Evolutionary conservation across 2,113 vertebrate genomes (phyloP), one percentile per base, ranked within the genome.

Genomic region (Scopus umbretta): DNA sequence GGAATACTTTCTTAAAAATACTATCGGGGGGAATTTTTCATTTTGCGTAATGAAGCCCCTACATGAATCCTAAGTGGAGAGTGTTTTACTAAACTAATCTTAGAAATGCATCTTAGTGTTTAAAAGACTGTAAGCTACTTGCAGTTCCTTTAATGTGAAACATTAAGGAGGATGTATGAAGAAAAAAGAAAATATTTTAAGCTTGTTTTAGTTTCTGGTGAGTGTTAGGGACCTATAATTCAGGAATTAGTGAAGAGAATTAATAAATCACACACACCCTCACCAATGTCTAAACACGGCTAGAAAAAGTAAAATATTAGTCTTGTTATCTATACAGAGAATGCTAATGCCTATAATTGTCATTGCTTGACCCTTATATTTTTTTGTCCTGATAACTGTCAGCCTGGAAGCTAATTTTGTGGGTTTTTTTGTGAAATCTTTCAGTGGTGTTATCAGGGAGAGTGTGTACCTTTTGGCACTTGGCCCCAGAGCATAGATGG

Each of bases 371-470:
- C 90, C 71, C 66, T 94, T 97, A 25, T 96, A 86, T 96, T 91
- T 97, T 97, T 97, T 72, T 97, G 49, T 97, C 86, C 66, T 97
- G 96, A 96, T 97, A 97, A 88, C 34, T 97, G 87, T 96, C 94
- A 97, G 80, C 92, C 94, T 90, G 86, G 95, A 97, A 97, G 80
- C 97, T 98, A 97, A 98, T 96, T 96, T 63, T 97, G 43, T 95
- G 95, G 95, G 74, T 94, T 97, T 96, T 94, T 97, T 80, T 97
- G 87, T 98, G 95, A 94, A 97, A 97, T 97, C 96, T 97, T 97
- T 91, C 98, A 99, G 99, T 99, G 99, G 99, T 99, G 99, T 97
- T 99, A 98, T 98, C 99, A 99, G 97, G 99, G 99, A 87, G 99
- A 99, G 94, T 99, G 99, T 20, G 99, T 99, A 94, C 97, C 97